phyloP scores from a whole-genome alignment of 2,113 vertebrate species.

The Phrynocephalus versicolor region DNA sequence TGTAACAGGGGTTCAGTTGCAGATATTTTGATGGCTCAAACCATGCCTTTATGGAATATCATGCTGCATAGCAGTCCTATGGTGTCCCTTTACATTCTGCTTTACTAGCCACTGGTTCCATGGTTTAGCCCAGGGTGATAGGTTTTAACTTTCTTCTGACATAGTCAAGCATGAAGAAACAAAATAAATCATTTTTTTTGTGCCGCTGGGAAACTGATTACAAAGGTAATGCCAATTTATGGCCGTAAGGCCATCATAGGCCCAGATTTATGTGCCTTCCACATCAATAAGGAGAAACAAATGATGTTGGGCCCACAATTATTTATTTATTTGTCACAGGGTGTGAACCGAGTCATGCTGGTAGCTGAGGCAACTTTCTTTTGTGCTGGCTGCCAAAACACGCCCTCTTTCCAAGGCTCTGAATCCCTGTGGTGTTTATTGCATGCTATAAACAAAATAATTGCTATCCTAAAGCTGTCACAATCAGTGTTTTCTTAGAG shows the following conservation, averaged over 20 bases:
- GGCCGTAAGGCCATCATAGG: conserved; percentile 7
- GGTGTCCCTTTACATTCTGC: background rate
- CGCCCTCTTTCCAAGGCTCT: conserved; percentile 16
- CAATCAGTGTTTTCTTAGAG: conserved; percentile 51
- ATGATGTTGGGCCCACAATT: background rate
- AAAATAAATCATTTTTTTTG: conserved; percentile 6
- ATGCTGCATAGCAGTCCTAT: background rate
- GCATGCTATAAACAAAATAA: conserved; percentile 56
- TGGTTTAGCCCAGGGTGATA: background rate
- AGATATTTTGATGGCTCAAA: background rate
- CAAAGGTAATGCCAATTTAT: conserved; percentile 9
- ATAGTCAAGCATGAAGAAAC: background rate
- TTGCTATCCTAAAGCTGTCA: conserved; percentile 62
- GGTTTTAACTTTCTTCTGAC: conserved; percentile 17
- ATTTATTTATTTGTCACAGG: background rate
- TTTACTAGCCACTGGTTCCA: background rate
- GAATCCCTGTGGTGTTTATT: conserved; percentile 46
- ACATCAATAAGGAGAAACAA: conserved; percentile 12
- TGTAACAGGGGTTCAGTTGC: no score
- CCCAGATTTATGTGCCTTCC: background rate
- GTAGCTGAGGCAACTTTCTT: conserved; percentile 42
- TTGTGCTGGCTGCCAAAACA: background rate
- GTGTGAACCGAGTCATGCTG: background rate
- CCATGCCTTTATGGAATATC: background rate
- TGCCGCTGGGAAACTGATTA: background rate